Evolutionary conservation across 2,113 vertebrate species (phyloP).

Genomic region (Trematomus loennbergii): DNA sequence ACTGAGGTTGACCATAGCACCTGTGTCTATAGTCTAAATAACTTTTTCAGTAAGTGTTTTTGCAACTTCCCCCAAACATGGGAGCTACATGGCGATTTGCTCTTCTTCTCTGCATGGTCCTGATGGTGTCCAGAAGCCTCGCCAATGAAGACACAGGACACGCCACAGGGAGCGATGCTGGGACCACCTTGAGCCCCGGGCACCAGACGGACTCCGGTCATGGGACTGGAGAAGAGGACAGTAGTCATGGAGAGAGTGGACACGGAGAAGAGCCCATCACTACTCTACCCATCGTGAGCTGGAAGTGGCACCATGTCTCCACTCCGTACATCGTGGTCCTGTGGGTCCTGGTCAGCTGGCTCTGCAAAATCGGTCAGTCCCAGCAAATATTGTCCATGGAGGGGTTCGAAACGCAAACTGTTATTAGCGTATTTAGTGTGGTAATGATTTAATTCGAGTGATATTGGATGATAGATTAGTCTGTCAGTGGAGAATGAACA

Average conservation of each 20-base stretch:
- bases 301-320: slow-evolving; percentile 82
- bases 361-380: slow-evolving; percentile 84
- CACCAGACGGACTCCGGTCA: neutral
- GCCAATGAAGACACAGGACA: rapidly evolving
- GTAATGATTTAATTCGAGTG: neutral
- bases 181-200: rapidly evolving
- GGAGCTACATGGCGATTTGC: slow-evolving; percentile 4
- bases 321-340: slow-evolving; percentile 80
- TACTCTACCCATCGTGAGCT: slow-evolving; percentile 83
- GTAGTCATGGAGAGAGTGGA: neutral
- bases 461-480: neutral
- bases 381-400: neutral
- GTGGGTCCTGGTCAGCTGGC: slow-evolving; percentile 84
- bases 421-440: too few species aligned
- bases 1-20: slow-evolving; percentile 5
- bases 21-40: neutral
- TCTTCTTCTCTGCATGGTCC: slow-evolving; percentile 49
- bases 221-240: neutral
- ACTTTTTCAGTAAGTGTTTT: slow-evolving; percentile 8
- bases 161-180: neutral
- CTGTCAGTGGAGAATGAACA: neutral
- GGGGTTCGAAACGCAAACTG: too few species aligned
- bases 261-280: slow-evolving; percentile 51
- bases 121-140: slow-evolving; percentile 37
- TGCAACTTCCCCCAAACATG: slow-evolving; percentile 44